These are phyloP conservation scores for Druon quercuslanigerum DNA, from an alignment of 1,140 invertebrate species.

Conservation along the genomic window DNA sequence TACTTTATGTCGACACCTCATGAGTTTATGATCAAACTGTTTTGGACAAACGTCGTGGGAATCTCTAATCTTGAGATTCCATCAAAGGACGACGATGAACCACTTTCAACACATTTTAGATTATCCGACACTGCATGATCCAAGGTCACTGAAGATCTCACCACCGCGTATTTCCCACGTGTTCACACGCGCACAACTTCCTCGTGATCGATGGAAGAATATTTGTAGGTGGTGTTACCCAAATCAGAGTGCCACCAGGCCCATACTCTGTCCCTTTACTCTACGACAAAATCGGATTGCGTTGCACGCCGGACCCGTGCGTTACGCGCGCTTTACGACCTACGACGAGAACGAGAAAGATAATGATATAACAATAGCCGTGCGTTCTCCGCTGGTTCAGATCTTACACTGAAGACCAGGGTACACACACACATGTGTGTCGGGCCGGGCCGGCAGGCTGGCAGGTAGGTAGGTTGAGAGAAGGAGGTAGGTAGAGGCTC, in stretches of 20 bases:
- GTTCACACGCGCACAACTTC: slow-evolving; percentile 49
- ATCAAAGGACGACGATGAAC: not conserved
- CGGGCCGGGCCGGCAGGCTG: slow-evolving; percentile 56
- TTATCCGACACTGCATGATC: not conserved
- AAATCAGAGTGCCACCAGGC: not conserved
- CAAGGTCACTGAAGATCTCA: slow-evolving; percentile 20
- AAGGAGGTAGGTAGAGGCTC: slow-evolving; percentile 38
- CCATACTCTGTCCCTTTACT: not conserved
- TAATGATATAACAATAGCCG: slow-evolving; percentile 75
- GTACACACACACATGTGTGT: slow-evolving; percentile 74
- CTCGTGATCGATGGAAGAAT: slow-evolving; percentile 34
- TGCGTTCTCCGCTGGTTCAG: slow-evolving; percentile 75
- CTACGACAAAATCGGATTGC: not conserved
- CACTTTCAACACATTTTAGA: not conserved
- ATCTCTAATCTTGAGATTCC: not conserved
- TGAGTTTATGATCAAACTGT: not conserved
- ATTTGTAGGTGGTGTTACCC: not conserved
- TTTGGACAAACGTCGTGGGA: slow-evolving; percentile 14
- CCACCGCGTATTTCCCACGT: slow-evolving; percentile 49
- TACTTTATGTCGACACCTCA: not conserved
- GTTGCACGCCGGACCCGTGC: slow-evolving; percentile 32
- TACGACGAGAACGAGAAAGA: slow-evolving; percentile 64
- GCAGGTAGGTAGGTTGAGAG: slow-evolving; percentile 48
- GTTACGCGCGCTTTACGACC: slow-evolving; percentile 32
- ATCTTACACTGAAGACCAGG: slow-evolving; percentile 75